A percentile compares a stretch with the other conserved stretches of the same genome.
These are phyloP conservation scores for Crocidura indochinensis DNA, from an alignment of 2,797 vertebrate species.

Conservation along the genomic window DNA sequence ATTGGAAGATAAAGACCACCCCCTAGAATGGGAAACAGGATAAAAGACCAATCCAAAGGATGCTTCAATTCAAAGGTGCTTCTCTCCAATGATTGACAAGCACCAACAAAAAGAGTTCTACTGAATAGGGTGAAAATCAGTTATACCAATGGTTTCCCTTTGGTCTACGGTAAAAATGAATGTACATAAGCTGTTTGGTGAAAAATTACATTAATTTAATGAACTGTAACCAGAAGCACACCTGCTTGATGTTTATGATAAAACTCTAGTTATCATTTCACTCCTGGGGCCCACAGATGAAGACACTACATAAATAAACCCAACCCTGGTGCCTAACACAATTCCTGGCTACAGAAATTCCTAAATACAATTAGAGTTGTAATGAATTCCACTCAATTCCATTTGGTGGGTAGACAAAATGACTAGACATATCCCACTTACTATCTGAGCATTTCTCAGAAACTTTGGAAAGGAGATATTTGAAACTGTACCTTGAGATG, in stretches of 20 bases:
- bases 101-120: no score
- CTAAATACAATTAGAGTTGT: neutral
- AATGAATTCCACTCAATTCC: neutral
- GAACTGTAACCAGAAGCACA: neutral
- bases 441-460: constrained; percentile 13
- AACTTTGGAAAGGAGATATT: constrained; percentile 16
- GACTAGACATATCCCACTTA: neutral
- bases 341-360: neutral
- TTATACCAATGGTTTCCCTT: constrained; percentile 62
- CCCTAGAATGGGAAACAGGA: no score
- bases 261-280: neutral
- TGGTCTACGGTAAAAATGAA: constrained; percentile 37
- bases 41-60: no score
- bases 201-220: neutral
- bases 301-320: neutral
- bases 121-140: no score
- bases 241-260: neutral
- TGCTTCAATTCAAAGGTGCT: no score
- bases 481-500: neutral
- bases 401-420: neutral
- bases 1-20: no score
- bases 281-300: neutral
- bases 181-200: neutral
- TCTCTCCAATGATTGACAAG: no score
- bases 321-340: neutral